Evolutionary conservation across 2,797 vertebrate genomes (phyloP), one percentile per base, ranked within the genome.

Genomic region (Cuculus canorus): DNA sequence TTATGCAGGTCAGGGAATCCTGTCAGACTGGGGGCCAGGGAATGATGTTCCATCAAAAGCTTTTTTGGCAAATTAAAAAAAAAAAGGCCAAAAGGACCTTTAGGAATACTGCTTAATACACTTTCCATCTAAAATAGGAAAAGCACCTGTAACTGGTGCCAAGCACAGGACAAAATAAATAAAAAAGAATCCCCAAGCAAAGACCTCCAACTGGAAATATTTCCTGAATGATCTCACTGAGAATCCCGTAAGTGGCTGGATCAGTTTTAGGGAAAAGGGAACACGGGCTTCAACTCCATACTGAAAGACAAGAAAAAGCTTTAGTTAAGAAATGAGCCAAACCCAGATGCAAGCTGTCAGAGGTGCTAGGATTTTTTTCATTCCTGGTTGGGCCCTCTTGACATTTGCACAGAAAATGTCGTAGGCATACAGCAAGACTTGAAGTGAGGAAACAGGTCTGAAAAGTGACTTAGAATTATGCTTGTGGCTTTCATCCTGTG

Each of bases 61-160:
- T 57, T 81, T 96, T 81, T 88, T 96, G 77, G 90, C 83, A 96
- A 94, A 94, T 92, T 86, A 25, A 82, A 82, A 35, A 69, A 27
- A 59, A 71, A 45, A 39, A 81, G 21, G 89, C 87, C 91, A 95
- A 88, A 88, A 94, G 70, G 83, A 92, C 90, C 90, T 95, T 92
- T 90, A 94, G 96, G 95, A 97, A 96, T 97, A 95, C 78, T 88
- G 86, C 84, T 96, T 82, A 95, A 95, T 95, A 90, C 87, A 81
- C 89, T 96, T 96, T 96, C 93, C 90, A 72, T 93, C 94, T 90
- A 92, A 95, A 95, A 90, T 90, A 96, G 89, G 90, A 96, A 97
- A 96, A 96, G 89, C 91, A 97, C 95, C 93, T 95, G 84, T 86
- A 91, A 87, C 71, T 88, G 78, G 95, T 96, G 92, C 96, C 93